Conservation (phyloP, 53 echinoderm and acorn worm genomes). For the Actinopyga echinites region DNA sequence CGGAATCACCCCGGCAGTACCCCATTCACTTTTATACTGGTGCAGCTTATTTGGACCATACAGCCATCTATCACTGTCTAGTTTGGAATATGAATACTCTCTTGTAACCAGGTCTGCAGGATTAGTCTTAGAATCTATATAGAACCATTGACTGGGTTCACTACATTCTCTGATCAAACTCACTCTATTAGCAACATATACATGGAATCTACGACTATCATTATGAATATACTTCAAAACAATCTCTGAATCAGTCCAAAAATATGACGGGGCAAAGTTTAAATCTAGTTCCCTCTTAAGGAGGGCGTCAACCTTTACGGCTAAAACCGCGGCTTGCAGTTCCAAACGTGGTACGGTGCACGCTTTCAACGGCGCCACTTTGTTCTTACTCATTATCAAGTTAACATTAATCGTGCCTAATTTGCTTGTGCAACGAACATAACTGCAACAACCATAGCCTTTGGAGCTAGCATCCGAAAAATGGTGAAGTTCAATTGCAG, state of each 20-base stretch:
- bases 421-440: constrained; percentile 50
- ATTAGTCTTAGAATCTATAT: background rate
- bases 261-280: background rate
- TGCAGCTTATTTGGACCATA: constrained; percentile 8
- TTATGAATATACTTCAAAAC: constrained; percentile 52
- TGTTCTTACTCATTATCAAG: constrained; percentile 63
- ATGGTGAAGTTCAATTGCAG: constrained; percentile 38
- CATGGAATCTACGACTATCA: constrained; percentile 53
- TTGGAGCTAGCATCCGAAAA: constrained; percentile 63
- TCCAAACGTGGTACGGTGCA: constrained; percentile 51
- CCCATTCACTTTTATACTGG: background rate
- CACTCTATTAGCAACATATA: constrained; percentile 48
- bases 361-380: constrained; percentile 45
- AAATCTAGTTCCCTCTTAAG: background rate
- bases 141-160: no score
- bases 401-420: constrained; percentile 31
- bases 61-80: background rate
- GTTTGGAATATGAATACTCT: constrained; percentile 1
- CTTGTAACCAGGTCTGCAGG: constrained; percentile 11
- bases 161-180: no score
- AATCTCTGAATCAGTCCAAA: constrained; percentile 59
- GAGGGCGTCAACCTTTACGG: constrained; percentile 42
- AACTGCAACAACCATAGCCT: constrained; percentile 69
- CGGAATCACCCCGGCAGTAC: background rate
- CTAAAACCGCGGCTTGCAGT: constrained; percentile 36